phyloP scores from a whole-genome alignment of 92 coral and sea anemone genomes.

The Siderastrea siderea region DNA sequence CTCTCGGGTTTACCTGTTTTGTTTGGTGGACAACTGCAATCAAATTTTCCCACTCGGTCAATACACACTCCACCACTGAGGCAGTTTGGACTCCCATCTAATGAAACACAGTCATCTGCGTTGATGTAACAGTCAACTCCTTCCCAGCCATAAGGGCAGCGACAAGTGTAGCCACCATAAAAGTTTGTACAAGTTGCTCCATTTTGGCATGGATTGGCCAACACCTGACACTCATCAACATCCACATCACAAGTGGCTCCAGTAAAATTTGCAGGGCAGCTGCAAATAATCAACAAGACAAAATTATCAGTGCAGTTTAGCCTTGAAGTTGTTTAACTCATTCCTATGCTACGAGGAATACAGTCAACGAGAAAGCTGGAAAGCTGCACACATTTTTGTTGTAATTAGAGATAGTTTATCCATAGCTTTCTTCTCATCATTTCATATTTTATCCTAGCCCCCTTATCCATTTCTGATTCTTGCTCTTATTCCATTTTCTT shows the following conservation, averaged over 20 bases:
- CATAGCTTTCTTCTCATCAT: no score
- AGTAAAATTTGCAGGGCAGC: slow-evolving; percentile 85
- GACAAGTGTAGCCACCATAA: slow-evolving; percentile 82
- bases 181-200: slow-evolving; percentile 81
- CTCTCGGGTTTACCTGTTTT: slow-evolving; percentile 64
- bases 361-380: not conserved
- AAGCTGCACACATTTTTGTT: no score
- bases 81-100: slow-evolving; percentile 62
- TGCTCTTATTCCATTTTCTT: no score
- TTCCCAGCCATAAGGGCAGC: slow-evolving; percentile 87
- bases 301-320: no score
- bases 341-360: not conserved
- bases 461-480: no score
- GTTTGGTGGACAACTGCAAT: slow-evolving; percentile 73
- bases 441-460: no score
- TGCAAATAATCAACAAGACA: not conserved
- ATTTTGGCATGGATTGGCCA: slow-evolving; percentile 77
- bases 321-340: no score
- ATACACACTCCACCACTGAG: slow-evolving; percentile 82
- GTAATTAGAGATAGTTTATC: no score
- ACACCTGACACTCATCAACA: slow-evolving; percentile 83
- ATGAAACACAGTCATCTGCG: slow-evolving; percentile 71
- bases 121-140: slow-evolving; percentile 89
- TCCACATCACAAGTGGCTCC: slow-evolving; percentile 74
- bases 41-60: slow-evolving; percentile 73